Evolutionary conservation across 2,888 invertebrate genomes (phyloP), one percentile per base, ranked within the genome.

Genomic region (Cordylochernes scorpioides): DNA sequence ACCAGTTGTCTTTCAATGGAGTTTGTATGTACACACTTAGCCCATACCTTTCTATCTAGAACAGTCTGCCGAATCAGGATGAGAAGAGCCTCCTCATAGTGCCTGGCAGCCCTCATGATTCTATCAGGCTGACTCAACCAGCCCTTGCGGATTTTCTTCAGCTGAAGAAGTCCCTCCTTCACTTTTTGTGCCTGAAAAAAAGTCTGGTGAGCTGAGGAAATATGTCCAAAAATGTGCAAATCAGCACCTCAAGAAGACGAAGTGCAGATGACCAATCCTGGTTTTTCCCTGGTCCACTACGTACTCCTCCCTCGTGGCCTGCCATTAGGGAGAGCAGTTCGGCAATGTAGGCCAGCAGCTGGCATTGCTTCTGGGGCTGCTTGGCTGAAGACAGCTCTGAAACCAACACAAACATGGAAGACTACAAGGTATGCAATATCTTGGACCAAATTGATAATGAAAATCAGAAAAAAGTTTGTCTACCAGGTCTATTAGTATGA

Each of bases 61-160:
- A 57, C 56, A 29, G 56, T 53, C 28, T 52, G 49, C 30, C 55
- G 42, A 24, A 58, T 56, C 25, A 59, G 46, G 17, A 56, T 53
- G 32, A 57, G 54, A 4, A 54, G 55, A 3, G 59, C 59, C 3
- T 59, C 55, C 40, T 61, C 60, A 36, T 59, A 57, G 44, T 61
- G 61, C 17, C 60, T 41, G 3, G 60, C 57, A 12, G 59, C 59
- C 32, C 60, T 40, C n/a, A 59, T 50, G 33, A 59, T 37, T 15
- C 47, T 43, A 31, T 51, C 50, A 4, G 57, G 51, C 15, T 51
- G 40, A 15, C 43, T 40, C 28, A 55, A 32, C 59, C 59, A 59
- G n/a, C 50, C 43, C 2, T 41, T 16, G 15, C 46, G 29, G 27
- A 42, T 41, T 15, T 21, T 14, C 4, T 48, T 45, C 22, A 22